Percentiles rank a stretch among this genome's conserved stretches.
Conservation (phyloP, 92 coral and sea anemone genomes). For the Actinostola sp. region DNA sequence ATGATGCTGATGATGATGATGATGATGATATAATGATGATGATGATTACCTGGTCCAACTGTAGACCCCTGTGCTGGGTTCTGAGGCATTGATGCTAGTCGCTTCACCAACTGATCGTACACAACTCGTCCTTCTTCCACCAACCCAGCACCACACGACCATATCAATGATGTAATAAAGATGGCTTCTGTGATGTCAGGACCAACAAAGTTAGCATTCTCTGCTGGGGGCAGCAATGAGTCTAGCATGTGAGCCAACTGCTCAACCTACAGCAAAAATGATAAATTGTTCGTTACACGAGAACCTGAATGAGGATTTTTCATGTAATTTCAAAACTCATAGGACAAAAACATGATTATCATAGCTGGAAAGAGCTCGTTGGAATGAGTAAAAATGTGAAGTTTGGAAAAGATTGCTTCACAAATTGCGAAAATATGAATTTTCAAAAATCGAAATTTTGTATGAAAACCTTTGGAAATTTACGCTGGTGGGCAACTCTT, state of each 20-base stretch:
- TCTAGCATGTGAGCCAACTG: slow-evolving; percentile 95
- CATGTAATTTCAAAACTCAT: too few species aligned
- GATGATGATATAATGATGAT: too few species aligned
- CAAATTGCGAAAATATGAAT: too few species aligned
- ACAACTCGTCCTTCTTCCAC: slow-evolving; percentile 88
- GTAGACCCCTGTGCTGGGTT: slow-evolving; percentile 94
- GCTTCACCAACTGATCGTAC: slow-evolving; percentile 83
- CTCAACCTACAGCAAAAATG: slow-evolving; percentile 61
- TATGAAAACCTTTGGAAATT: too few species aligned
- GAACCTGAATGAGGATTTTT: too few species aligned
- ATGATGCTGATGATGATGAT: too few species aligned
- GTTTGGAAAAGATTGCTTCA: too few species aligned
- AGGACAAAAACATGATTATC: too few species aligned
- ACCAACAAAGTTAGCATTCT: slow-evolving; percentile 72
- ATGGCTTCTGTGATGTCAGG: slow-evolving; percentile 89
- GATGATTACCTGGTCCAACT: slow-evolving; percentile 98
- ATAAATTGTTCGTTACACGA: background rate
- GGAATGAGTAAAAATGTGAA: too few species aligned
- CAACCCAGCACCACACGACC: slow-evolving; percentile 96
- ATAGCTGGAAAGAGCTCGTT: too few species aligned
- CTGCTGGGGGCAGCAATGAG: slow-evolving; percentile 91
- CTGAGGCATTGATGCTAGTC: slow-evolving; percentile 85
- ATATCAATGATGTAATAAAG: slow-evolving; percentile 83
- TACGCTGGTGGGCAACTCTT: too few species aligned
- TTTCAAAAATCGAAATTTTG: too few species aligned